Evolutionary conservation across 2,797 vertebrate species (phyloP).

Genomic region (Helostoma temminkii): DNA sequence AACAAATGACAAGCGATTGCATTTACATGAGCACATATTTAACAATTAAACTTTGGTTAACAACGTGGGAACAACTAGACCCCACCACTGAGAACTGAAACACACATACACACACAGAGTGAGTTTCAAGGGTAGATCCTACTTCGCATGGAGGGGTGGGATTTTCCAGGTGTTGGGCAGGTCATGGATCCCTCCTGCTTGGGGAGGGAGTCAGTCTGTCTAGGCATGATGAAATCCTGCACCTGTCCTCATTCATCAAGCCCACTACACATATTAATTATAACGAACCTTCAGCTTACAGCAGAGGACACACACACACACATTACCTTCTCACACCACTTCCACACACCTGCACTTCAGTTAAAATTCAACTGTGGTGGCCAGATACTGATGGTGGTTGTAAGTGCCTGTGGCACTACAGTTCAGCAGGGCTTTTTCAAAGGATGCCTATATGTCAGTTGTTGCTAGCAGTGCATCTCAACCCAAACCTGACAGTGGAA

Average conservation of each 20-base stretch:
- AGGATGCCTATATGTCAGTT: slow-evolving; percentile 61
- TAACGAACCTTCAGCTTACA: slow-evolving; percentile 86
- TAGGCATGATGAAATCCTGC: slow-evolving; percentile 84
- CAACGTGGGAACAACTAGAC: slow-evolving; percentile 16
- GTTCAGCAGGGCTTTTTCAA: slow-evolving; percentile 53
- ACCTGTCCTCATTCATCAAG: slow-evolving; percentile 89
- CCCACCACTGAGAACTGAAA: slow-evolving; percentile 1
- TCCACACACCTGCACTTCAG: slow-evolving; percentile 38
- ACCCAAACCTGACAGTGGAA: slow-evolving; percentile 30
- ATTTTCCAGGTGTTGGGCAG: slow-evolving; percentile 66
- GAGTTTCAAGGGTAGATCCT: slow-evolving; percentile 76
- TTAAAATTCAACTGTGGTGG: slow-evolving; percentile 47
- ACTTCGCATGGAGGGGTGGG: slow-evolving; percentile 24
- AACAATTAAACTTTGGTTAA: slow-evolving; percentile 36
- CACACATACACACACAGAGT: slow-evolving; percentile 19
- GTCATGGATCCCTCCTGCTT: slow-evolving; percentile 81
- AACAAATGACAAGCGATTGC: slow-evolving; percentile 18
- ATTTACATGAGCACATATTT: slow-evolving; percentile 49
- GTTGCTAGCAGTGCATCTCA: slow-evolving; percentile 41
- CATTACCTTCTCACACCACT: slow-evolving; percentile 25
- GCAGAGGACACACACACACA: slow-evolving; percentile 82
- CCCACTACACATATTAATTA: slow-evolving; percentile 86
- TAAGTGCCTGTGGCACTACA: slow-evolving; percentile 52
- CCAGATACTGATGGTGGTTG: slow-evolving; percentile 35
- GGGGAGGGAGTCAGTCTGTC: slow-evolving; percentile 83